These are phyloP conservation scores for Girardinus metallicus DNA, from an alignment of 2,797 vertebrate genomes.

Conservation along the genomic window DNA sequence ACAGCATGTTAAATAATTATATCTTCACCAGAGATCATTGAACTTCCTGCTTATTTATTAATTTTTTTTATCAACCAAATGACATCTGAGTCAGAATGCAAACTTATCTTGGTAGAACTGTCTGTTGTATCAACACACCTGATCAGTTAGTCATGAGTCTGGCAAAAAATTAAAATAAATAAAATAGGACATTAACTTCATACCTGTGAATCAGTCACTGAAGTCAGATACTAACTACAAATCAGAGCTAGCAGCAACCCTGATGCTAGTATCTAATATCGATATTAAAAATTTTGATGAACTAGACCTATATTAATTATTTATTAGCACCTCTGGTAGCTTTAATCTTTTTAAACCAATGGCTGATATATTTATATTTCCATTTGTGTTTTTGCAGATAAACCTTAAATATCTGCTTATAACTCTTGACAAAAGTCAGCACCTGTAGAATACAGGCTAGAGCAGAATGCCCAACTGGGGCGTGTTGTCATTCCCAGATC, in stretches of 20 bases:
- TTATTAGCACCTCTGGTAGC: neutral
- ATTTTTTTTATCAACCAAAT: neutral
- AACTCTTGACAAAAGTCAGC: neutral
- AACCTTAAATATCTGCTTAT: neutral
- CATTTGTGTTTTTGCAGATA: neutral
- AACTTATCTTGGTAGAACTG: neutral
- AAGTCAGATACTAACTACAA: neutral
- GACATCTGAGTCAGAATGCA: neutral
- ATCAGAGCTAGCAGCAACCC: neutral
- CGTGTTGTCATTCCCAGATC: neutral
- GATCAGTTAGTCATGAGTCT: neutral
- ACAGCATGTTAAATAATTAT: neutral
- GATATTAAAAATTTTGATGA: no score
- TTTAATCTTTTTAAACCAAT: neutral
- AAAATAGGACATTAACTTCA: neutral
- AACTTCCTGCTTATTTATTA: neutral
- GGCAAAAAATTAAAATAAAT: neutral
- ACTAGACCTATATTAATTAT: no score
- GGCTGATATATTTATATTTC: neutral
- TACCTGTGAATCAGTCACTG: neutral
- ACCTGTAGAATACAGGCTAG: neutral
- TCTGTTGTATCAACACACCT: neutral
- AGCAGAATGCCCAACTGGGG: neutral
- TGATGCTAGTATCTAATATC: neutral
- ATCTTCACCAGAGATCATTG: neutral